phyloP scores from a whole-genome alignment of 2,797 vertebrate genomes.

The Eptatretus atami region DNA sequence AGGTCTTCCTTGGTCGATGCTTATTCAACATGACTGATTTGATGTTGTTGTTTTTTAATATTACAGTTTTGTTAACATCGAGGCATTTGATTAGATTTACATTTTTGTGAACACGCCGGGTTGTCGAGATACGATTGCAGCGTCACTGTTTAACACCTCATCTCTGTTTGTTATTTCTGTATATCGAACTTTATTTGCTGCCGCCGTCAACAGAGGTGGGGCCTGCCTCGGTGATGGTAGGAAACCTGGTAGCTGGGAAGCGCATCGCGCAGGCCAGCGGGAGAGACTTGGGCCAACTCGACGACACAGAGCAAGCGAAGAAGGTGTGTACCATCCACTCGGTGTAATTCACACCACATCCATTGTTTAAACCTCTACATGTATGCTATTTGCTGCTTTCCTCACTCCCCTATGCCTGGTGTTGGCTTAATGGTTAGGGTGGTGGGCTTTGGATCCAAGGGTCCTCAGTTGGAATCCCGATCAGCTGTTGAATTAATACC shows the following conservation, averaged over 20 bases:
- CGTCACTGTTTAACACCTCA: neutral
- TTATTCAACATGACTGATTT: too few relatives aligned
- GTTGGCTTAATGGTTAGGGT: too few relatives aligned
- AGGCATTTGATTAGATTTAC: too few relatives aligned
- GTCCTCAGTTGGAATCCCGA: too few relatives aligned
- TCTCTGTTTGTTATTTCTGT: too few relatives aligned
- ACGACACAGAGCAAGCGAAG: conserved; percentile 72
- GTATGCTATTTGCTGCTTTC: neutral
- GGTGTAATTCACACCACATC: neutral
- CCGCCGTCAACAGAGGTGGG: conserved; percentile 32
- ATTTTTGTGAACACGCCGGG: neutral
- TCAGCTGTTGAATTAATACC: too few relatives aligned
- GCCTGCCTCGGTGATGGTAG: conserved; percentile 77
- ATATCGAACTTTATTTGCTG: too few relatives aligned
- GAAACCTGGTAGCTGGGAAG: conserved; percentile 77
- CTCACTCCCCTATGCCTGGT: too few relatives aligned
- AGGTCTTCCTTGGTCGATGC: too few relatives aligned
- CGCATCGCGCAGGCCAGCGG: conserved; percentile 71
- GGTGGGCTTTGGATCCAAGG: too few relatives aligned
- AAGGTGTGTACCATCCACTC: conserved; percentile 18
- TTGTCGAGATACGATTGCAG: neutral
- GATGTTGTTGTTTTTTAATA: too few relatives aligned
- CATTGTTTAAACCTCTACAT: neutral
- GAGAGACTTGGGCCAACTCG: conserved; percentile 46
- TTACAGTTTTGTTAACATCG: too few relatives aligned